phyloP scores from a whole-genome alignment of 1,140 invertebrate species.

The Drosophila pseudoobscura region DNA sequence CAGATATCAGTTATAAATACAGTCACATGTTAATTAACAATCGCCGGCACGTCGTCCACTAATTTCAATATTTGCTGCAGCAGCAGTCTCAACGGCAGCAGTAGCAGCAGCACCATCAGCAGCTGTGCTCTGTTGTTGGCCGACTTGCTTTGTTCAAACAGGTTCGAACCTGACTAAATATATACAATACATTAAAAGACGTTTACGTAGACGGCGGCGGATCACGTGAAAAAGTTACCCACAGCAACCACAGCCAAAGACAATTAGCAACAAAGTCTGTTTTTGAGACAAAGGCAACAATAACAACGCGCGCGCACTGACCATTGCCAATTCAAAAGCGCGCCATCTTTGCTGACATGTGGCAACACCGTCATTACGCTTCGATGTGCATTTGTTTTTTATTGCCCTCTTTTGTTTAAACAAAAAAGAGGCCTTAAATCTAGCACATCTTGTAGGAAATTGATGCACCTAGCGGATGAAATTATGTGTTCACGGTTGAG shows the following conservation, averaged over 20 bases:
- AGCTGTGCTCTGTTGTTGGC: constrained; percentile 12
- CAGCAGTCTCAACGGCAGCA: constrained; percentile 15
- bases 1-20: constrained; percentile 54
- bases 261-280: constrained; percentile 53
- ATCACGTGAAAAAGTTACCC: constrained; percentile 74
- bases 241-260: constrained; percentile 44
- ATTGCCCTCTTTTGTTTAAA: no score
- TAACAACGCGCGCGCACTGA: background rate
- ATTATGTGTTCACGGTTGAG: no score
- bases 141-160: constrained; percentile 73
- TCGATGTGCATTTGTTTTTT: no score
- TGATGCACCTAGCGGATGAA: no score
- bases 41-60: constrained; percentile 48
- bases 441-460: no score
- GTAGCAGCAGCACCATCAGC: constrained; percentile 20
- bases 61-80: constrained; percentile 69
- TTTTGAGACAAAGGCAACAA: constrained; percentile 25
- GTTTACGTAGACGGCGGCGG: constrained; percentile 51
- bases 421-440: no score
- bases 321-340: constrained; percentile 1
- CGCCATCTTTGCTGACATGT: background rate
- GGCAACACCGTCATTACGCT: background rate
- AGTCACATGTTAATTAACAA: constrained; percentile 74
- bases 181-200: constrained; percentile 54
- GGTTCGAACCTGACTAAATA: constrained; percentile 65